Base-by-base conservation (phyloP, 2,888 invertebrate species). In the Syrista parreyssii region DNA sequence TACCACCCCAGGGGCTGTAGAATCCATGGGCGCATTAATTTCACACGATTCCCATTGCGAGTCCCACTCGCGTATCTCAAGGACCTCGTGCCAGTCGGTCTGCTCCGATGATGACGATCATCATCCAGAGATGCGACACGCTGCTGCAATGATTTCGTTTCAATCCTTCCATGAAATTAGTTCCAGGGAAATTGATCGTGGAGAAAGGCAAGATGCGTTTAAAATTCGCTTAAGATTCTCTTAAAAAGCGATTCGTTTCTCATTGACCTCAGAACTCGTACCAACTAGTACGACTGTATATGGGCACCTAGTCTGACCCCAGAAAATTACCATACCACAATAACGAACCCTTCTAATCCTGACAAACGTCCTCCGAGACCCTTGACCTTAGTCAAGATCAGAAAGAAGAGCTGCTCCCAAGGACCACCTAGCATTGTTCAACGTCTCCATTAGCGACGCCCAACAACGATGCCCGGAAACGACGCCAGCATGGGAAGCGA, bases 21-120 rank as follows among this genome's bases (percentile, higher is more conserved):
- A 86, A 86, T 84, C 84, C 84, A 74, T 40, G 78, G 78, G 78
- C 81, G 76, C 82, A 86, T 86, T 86, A 85, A 85, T 86, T 83
- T 80, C 75, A 55, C 55, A 55, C 55, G 55, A 55, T 55, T 55
- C 55, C 55, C 55, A 55, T 55, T 55, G 9, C 55, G 23, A 55
- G 55, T 55, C 23, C 9, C 55, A 23, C 23, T 55, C 23, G 23
- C 15, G 55, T 23, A 23, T 9, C 9, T 55, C 23, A 9, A 55
- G 23, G 40, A 15, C 36, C 36, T 36, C 35, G 12, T 15, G 40
- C 4, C 15, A 12, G 15, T 40, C 40, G 40, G 12, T 40, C 15
- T 15, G 15, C 40, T 15, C 40, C 6, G 15, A 15, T 6, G 15
- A 40, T 40, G 40, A 55, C 2, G 23, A 55, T 55, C 15, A 55